A percentile compares a stretch with the other conserved stretches of the same genome.
phyloP scores from a whole-genome alignment of 2,888 invertebrate species.

The Drosophila parthenogenetica region DNA sequence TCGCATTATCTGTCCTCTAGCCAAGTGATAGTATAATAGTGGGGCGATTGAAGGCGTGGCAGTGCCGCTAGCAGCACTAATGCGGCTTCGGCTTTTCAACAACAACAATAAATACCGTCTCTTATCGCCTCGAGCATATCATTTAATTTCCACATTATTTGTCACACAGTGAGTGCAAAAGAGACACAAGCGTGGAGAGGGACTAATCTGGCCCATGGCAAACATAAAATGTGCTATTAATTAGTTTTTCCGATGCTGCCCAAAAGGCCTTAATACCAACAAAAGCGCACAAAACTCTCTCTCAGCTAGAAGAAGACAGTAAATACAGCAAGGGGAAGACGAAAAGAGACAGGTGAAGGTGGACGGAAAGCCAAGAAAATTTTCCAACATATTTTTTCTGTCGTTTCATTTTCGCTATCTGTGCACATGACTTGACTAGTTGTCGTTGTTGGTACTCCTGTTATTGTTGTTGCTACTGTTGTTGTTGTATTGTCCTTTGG shows the following conservation, averaged over 20 bases:
- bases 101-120: conserved; percentile 45
- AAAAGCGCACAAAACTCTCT: conserved; percentile 53
- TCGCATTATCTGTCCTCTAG: conserved; percentile 34
- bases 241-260: conserved; percentile 72
- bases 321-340: background rate
- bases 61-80: conserved; percentile 49
- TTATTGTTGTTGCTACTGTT: conserved; percentile 23
- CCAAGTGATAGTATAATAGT: conserved; percentile 11
- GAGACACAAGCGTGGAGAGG: background rate
- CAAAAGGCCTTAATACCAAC: conserved; percentile 57
- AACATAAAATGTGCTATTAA: conserved; percentile 80
- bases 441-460: conserved; percentile 34
- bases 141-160: conserved; percentile 81
- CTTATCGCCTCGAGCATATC: conserved; percentile 75
- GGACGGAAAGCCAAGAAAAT: conserved; percentile 21
- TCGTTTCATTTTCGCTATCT: conserved; percentile 63
- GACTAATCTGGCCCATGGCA: conserved; percentile 55
- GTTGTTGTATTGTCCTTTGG: conserved; percentile 47
- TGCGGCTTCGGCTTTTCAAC: conserved; percentile 60
- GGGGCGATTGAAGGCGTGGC: conserved; percentile 5
- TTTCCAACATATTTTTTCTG: conserved; percentile 53
- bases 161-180: conserved; percentile 58
- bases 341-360: background rate
- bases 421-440: conserved; percentile 66
- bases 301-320: background rate